phyloP scores from a whole-genome alignment of 2,797 vertebrate species.

The Liparis tanakae region DNA sequence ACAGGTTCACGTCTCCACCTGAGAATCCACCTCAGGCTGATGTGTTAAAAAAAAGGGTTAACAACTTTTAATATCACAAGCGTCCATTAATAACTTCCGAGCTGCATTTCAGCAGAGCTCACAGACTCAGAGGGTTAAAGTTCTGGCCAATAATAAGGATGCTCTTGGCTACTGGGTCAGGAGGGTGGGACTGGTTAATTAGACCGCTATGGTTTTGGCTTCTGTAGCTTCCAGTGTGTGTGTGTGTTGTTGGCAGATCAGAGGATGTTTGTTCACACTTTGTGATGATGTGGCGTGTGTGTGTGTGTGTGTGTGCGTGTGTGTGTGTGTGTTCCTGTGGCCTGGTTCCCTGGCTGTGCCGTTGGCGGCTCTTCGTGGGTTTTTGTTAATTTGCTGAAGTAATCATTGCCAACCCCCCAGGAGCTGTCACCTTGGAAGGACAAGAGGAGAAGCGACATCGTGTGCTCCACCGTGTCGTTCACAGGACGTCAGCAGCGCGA shows the following conservation, averaged over 20 bases:
- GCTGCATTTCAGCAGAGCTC: constrained; percentile 42
- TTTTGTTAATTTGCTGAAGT: constrained; percentile 79
- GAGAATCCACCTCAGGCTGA: neutral
- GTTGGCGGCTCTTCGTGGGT: constrained; percentile 55
- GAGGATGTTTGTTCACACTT: constrained; percentile 18
- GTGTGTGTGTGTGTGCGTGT: constrained; percentile 17
- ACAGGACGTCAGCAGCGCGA: constrained; percentile 43
- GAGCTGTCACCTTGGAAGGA: constrained; percentile 78
- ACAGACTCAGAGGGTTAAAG: constrained; percentile 24
- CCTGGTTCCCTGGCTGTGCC: constrained; percentile 36
- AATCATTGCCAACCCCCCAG: constrained; percentile 70
- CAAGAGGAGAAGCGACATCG: constrained; percentile 48
- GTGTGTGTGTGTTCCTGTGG: constrained; percentile 10
- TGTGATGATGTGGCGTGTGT: constrained; percentile 11
- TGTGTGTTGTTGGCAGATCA: constrained; percentile 21
- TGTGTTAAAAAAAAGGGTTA: constrained; percentile 37
- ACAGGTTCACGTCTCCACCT: neutral
- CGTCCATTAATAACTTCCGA: constrained; percentile 21
- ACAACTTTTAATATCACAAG: constrained; percentile 25
- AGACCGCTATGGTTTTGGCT: constrained; percentile 59
- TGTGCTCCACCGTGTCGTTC: constrained; percentile 57
- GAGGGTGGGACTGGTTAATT: constrained; percentile 72
- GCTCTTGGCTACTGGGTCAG: constrained; percentile 63
- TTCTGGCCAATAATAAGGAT: constrained; percentile 59
- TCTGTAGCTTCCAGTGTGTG: constrained; percentile 52